Base-by-base conservation (phyloP, 1,140 invertebrate species). In the Mya arenaria region DNA sequence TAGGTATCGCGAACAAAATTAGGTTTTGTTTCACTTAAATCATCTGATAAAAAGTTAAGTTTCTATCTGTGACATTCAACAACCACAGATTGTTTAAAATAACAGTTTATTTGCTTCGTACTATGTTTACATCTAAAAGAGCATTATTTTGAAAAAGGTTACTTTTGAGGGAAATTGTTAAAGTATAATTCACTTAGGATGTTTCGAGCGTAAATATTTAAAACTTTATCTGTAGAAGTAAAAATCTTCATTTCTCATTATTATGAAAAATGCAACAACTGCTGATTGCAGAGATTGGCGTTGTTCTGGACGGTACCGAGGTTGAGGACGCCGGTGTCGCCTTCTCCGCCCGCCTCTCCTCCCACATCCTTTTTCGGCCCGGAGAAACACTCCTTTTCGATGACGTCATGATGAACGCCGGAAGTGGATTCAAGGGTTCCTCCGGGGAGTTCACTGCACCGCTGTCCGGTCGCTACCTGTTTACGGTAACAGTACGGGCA, bases 401-500 rank as follows among this genome's bases (percentile, higher is more conserved):
- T 4, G 32, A 78, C 13, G 58, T 78, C 17, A 17, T 65, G 23
- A 25, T 8, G 6, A 78, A 78, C 55, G 36, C 30, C 6, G 74
- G 74, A 10, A 23, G 34, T 37, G 62, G 74, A 17, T 78, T 44
- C 25, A n/a, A 78, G 10, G 10, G n/a, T 1, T 13, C 6, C 8
- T 48, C 39, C 17, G 60, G 41, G 6, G 44, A 52, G 25, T 78
- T 78, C 37, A 55, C 13, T 39, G 62, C 58, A 48, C 34, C 62
- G n/a, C n/a, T 66, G 13, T 28, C 74, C 8, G 60, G 74, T 17
- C 15, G 37, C 19, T 78, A 78, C 32, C 30, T 78, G 5, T 48
- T 78, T 32, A 65, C 74, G 15, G 41, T 78, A 13, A 78, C 62
- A 23, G 44, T 52, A 5, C n/a, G 60, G 23, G 62, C 74, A 34